phyloP scores from a whole-genome alignment of 2,113 vertebrate genomes.

The Sialia sialis region DNA sequence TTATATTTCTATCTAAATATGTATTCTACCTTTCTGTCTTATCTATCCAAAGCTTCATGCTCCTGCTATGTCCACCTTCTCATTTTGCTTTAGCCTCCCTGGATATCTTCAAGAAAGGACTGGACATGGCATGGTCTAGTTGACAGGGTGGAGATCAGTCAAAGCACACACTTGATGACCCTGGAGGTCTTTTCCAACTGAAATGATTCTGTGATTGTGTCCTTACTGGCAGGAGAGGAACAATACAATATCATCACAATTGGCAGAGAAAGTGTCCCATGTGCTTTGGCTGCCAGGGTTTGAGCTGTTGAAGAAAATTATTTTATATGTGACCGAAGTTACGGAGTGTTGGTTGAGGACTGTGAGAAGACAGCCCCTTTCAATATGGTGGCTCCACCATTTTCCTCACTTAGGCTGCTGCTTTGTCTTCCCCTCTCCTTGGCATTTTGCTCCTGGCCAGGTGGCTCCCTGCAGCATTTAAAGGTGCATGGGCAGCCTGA shows the following conservation, averaged over 20 bases:
- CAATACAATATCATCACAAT: neutral
- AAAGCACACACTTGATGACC: neutral
- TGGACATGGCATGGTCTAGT: neutral
- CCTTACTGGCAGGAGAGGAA: neutral
- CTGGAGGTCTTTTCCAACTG: neutral
- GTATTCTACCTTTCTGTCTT: neutral
- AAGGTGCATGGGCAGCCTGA: neutral
- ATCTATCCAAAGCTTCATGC: neutral
- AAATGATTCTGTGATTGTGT: neutral
- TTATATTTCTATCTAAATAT: neutral
- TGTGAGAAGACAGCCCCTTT: neutral
- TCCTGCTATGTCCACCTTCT: neutral
- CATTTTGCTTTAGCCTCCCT: neutral
- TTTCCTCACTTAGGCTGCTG: neutral
- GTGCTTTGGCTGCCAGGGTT: neutral
- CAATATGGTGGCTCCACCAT: neutral
- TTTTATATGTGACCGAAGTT: neutral
- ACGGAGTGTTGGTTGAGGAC: neutral
- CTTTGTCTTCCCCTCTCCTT: neutral
- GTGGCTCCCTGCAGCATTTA: neutral
- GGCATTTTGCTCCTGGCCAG: neutral
- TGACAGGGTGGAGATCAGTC: neutral
- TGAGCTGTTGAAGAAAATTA: neutral
- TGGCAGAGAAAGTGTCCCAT: fast-evolving
- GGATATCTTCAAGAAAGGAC: neutral